These are phyloP conservation scores for Melanogrammus aeglefinus DNA, from an alignment of 2,797 vertebrate species.

Conservation along the genomic window DNA sequence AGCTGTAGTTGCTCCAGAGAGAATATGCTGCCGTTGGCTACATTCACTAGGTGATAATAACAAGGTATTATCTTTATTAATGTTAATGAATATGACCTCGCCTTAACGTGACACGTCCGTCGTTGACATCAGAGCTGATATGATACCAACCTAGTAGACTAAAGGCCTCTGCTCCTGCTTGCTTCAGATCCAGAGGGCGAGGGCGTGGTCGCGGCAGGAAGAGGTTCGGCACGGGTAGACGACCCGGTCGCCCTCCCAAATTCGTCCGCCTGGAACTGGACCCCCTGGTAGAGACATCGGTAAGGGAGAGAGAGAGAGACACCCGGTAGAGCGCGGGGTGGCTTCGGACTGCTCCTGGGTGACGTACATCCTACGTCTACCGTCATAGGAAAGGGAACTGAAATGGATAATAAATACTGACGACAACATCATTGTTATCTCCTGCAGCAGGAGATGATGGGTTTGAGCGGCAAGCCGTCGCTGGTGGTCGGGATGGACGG, in stretches of 20 bases:
- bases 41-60: too few species aligned
- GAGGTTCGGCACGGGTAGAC: conserved; percentile 86
- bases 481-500: conserved; percentile 77
- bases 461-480: conserved; percentile 80
- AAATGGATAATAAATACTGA: too few species aligned
- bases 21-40: too few species aligned
- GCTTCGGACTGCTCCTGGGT: too few species aligned
- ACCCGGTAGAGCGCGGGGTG: too few species aligned
- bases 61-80: not conserved
- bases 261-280: conserved; percentile 90
- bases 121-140: not conserved
- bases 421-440: not conserved
- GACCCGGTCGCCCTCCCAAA: conserved; percentile 90
- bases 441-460: conserved; percentile 81
- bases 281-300: conserved; percentile 69
- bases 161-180: not conserved
- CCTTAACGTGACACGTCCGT: too few species aligned
- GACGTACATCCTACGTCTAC: too few species aligned
- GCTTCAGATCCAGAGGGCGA: conserved; percentile 83
- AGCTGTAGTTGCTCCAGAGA: too few species aligned
- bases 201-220: conserved; percentile 88
- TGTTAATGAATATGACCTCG: not conserved
- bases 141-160: not conserved
- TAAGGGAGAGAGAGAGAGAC: not conserved
- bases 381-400: too few species aligned